phyloP scores from a whole-genome alignment of 37 sponge, comb jelly and placozoan species.

The Aphrocallistes beatrix region DNA sequence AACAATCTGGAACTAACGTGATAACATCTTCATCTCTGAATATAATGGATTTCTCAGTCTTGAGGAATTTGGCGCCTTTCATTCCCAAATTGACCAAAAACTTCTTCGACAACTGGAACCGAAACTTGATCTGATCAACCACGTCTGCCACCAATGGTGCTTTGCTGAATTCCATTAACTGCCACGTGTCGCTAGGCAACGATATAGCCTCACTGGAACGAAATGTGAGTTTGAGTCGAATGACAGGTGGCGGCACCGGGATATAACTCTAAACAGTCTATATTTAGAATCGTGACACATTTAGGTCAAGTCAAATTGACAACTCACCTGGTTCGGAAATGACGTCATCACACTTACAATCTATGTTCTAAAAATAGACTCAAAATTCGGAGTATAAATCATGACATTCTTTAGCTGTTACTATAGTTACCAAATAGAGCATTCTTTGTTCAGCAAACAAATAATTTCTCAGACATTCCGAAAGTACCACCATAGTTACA shows the following conservation, averaged over 20 bases:
- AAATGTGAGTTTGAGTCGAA: neutral
- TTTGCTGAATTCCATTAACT: neutral
- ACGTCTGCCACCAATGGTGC: neutral
- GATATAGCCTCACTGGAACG: neutral
- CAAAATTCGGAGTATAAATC: too few species aligned
- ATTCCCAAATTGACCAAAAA: neutral
- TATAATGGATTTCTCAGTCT: neutral
- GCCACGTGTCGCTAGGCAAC: constrained; percentile 17
- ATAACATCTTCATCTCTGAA: neutral
- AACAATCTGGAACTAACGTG: neutral
- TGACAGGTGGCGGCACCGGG: neutral
- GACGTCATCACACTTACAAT: too few species aligned
- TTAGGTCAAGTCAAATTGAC: neutral
- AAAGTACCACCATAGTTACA: too few species aligned
- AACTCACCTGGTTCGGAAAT: neutral
- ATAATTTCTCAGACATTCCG: too few species aligned
- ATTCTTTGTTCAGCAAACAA: too few species aligned
- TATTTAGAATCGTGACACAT: neutral
- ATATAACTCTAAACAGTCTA: neutral
- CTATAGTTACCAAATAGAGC: too few species aligned
- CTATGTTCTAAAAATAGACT: too few species aligned
- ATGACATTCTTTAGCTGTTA: too few species aligned
- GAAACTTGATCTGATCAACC: neutral
- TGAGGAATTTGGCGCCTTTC: neutral
- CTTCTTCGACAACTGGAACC: neutral